Evolutionary conservation across 1,140 invertebrate genomes (phyloP), one percentile per base, ranked within the genome.

Genomic region (Apis cerana): DNA sequence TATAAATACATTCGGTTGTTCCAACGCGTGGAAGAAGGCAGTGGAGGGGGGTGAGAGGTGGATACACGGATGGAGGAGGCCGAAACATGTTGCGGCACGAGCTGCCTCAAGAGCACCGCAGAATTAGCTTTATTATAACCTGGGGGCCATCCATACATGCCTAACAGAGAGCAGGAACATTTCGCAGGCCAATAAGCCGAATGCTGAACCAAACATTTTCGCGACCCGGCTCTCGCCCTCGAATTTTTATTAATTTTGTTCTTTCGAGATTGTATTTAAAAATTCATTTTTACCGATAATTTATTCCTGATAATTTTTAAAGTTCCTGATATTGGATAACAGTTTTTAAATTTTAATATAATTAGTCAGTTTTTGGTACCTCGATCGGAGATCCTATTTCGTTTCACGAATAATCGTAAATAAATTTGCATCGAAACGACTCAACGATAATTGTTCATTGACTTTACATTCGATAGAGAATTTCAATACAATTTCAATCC

Each of bases 91-190:
- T 93, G 92, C 89, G 91, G 92, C 92, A 93, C 93, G 91, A 93
- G 92, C 91, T 92, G 91, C 91, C 92, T 92, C 91, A 91, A 93
- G 93, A 92, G 91, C 92, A 90, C 90, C 91, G 91, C 89, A 90
- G 91, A 94, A 94, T 94, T 94, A 94, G 93, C 93, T 94, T 94
- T 94, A 94, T 94, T 94, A 94, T 92, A 94, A 93, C 93, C 93
- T 93, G 90, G 93, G 93, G 94, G 93, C 92, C 90, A 93, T 92
- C 91, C 88, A 92, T 93, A 93, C 91, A 89, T 86, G 90, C 88
- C 90, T 91, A 93, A 94, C 91, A 91, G 91, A 91, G 91, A 89
- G 90, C 88, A 90, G 85, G 89, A 93, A 92, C 92, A 92, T 91
- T 43, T 84, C 87, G 83, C 89, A 83, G 86, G 86, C 91, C 88